Base-by-base conservation (phyloP, 2,797 vertebrate species). In the Hydrolagus colliei region DNA sequence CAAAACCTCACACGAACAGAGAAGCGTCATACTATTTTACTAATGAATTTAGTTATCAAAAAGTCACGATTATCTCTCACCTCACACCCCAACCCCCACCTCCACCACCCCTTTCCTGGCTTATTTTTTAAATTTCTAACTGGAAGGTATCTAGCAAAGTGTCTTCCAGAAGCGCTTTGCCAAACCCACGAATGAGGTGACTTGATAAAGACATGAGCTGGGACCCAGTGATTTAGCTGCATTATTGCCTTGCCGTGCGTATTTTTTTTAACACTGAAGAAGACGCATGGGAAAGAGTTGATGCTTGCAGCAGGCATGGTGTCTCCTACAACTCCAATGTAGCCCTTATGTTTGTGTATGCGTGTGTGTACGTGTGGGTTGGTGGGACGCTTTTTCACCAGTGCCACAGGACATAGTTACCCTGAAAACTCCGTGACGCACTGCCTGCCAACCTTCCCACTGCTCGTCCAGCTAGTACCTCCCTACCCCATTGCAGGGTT, bases 1-100 rank as follows among this genome's bases (percentile, higher is more conserved):
- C 41, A 65, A 63, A 52, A 84, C 79, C 10, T 84, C 18, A 84
- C 4, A 18, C 71, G 65, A 84, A 71, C 79, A 84, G 79, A 65
- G 65, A 84, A 84, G 62, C 22, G 68, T 84, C 65, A 68, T 52
- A 84, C 20, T 11, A 84, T 35, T 82, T 32, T 84, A 52, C 18
- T 82, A 65, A 35, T 84, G 65, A 84, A 41, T 41, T 9, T 71
- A 65, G 65, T 84, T 84, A 68, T 71, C 27, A 41, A 67, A 84
- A 84, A 84, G 16, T 71, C 79, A 18, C 2, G 35, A 67, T 84
- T 65, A 12, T 68, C 32, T 35, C 27, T 52, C 1, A 6, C 6
- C 41, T 1, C 41, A 3, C 41, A 3, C 41, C 41, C 41, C 41
- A 27, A 27, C 41, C 41, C 41, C 41, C 41, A 52, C 41, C 41